Base-by-base conservation (phyloP, 1,140 invertebrate genomes). In the Macrocentrus cingulum region DNA sequence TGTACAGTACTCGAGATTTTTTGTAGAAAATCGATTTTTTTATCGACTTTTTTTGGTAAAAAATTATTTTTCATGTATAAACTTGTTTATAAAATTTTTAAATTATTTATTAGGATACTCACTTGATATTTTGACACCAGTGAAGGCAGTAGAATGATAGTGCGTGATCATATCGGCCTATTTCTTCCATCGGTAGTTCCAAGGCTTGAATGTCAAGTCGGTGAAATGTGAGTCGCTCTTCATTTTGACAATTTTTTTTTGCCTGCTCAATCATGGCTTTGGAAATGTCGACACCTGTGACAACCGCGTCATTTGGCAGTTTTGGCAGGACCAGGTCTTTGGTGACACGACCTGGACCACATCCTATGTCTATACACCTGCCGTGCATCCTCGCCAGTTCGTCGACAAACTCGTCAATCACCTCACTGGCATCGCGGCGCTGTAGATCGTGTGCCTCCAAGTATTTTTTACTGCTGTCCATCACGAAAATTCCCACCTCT, bases 101-200 rank as follows among this genome's bases (percentile, higher is more conserved):
- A n/a, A n/a, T n/a, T n/a, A n/a, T n/a, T n/a, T n/a, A n/a, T n/a
- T n/a, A n/a, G n/a, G n/a, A n/a, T n/a, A n/a, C n/a, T n/a, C n/a
- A 91, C 84, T 82, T 82, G 64, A 89, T 85, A 66, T 91, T 83
- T 56, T 85, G 84, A 23, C 91, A 85, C 91, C 91, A 94, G 63
- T 93, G 91, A 0, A 93, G 76, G 60, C 90, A 89, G 67, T 91
- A 91, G 64, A 92, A 91, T 0, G 91, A 92, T 46, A 91, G 85
- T 1, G 85, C 83, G 65, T 91, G 89, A 59, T 88, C 81, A 62
- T 88, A 91, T 23, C 74, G 70, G n/a, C 74, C 81, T 8, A 74
- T 63, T 57, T 83, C 61, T 13, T 83, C 68, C 1, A 70, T 69
- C 0, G 83, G 81, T 36, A 85, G 65, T 0, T 84, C 68, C 2